A percentile compares a stretch with the other conserved stretches of the same genome.
These are phyloP conservation scores for Pheosia tremula DNA, from an alignment of 2,888 invertebrate species.

Conservation along the genomic window DNA sequence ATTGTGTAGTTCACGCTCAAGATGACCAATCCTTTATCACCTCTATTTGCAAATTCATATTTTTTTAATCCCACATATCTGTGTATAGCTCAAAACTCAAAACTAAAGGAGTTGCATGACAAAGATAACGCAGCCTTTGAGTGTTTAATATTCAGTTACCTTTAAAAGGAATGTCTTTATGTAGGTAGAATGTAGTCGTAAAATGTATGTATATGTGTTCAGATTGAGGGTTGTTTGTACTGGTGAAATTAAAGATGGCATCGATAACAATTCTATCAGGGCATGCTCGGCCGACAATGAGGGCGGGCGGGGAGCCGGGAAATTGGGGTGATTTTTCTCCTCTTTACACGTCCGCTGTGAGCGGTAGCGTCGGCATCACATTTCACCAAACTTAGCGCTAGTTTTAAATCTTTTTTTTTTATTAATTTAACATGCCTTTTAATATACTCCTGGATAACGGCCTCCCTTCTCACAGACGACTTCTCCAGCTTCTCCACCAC, in stretches of 20 bases:
- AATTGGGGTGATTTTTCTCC: conserved; percentile 83
- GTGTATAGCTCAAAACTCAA: not conserved
- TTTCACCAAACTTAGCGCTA: conserved; percentile 8
- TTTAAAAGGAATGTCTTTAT: not conserved
- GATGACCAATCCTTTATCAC: conserved; percentile 52
- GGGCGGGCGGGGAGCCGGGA: conserved; percentile 63
- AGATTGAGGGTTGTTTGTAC: conserved; percentile 57
- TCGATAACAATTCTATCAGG: conserved; percentile 85
- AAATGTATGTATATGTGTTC: conserved; percentile 13
- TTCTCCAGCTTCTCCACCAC: no score
- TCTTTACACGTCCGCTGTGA: conserved; percentile 60
- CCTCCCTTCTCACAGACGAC: no score
- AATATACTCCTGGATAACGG: no score
- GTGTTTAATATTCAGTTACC: no score
- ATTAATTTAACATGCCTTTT: no score
- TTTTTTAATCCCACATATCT: not conserved
- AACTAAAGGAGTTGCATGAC: not conserved
- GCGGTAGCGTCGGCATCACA: conserved; percentile 49
- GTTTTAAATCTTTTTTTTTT: not conserved
- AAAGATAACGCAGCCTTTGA: no score
- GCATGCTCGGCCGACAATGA: conserved; percentile 69
- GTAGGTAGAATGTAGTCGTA: conserved; percentile 6
- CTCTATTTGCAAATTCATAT: conserved; percentile 48
- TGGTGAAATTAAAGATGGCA: conserved; percentile 86
- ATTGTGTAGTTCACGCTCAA: conserved; percentile 68